These are phyloP conservation scores for Diaperis boleti DNA, from an alignment of 2,888 invertebrate genomes.

Conservation along the genomic window DNA sequence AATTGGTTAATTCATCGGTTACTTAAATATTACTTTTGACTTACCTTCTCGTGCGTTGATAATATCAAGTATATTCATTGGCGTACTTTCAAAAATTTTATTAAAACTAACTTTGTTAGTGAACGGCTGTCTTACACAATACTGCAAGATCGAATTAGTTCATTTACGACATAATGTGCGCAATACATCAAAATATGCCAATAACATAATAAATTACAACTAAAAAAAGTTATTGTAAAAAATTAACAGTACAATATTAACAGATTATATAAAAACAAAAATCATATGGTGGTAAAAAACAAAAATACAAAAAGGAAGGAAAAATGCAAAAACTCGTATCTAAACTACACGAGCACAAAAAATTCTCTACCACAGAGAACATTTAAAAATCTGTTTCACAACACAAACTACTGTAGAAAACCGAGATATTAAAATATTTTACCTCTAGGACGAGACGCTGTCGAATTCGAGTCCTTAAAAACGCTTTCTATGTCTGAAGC, in stretches of 20 bases:
- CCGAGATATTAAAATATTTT: constrained; percentile 59
- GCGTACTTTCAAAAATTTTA: constrained; percentile 15
- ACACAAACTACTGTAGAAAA: constrained; percentile 45
- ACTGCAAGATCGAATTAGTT: constrained; percentile 38
- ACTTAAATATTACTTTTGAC: constrained; percentile 1
- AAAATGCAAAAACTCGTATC: constrained; percentile 42
- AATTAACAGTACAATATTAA: constrained; percentile 37
- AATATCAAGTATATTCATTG: constrained; percentile 7
- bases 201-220: constrained; percentile 43
- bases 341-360: constrained; percentile 50
- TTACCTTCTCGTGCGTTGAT: constrained; percentile 6
- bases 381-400: constrained; percentile 39
- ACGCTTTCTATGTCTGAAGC: constrained; percentile 81
- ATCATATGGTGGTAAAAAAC: constrained; percentile 29
- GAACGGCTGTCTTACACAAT: constrained; percentile 40
- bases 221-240: constrained; percentile 46
- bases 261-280: constrained; percentile 22
- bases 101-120: constrained; percentile 25
- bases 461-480: constrained; percentile 72
- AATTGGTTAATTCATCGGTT: constrained; percentile 5
- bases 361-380: constrained; percentile 38
- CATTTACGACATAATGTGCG: constrained; percentile 24
- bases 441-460: constrained; percentile 78
- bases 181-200: constrained; percentile 54
- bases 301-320: constrained; percentile 36